These are phyloP conservation scores for Ochropacha duplaris DNA, from an alignment of 2,888 invertebrate genomes.

Conservation along the genomic window DNA sequence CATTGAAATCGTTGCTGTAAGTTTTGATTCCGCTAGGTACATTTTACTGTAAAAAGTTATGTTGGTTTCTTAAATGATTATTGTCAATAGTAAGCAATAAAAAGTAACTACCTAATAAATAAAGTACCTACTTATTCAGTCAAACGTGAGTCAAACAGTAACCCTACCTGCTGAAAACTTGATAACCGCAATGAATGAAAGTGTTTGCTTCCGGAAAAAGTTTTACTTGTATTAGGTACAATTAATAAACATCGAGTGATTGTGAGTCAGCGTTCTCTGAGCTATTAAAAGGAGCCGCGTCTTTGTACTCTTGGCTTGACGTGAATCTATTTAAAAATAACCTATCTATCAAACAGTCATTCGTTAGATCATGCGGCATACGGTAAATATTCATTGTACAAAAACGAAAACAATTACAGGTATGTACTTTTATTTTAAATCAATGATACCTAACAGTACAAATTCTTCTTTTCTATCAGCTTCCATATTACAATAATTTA, in stretches of 20 bases:
- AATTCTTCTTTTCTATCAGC: too few relatives aligned
- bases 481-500: too few relatives aligned
- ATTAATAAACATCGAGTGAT: constrained; percentile 67
- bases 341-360: constrained; percentile 29
- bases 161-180: too few relatives aligned
- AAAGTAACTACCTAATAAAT: too few relatives aligned
- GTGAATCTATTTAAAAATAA: constrained; percentile 54
- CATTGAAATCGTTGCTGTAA: not conserved
- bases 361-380: not conserved
- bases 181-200: too few relatives aligned
- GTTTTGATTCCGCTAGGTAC: not conserved
- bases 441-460: too few relatives aligned
- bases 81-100: too few relatives aligned
- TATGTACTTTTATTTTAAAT: too few relatives aligned
- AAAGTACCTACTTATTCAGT: too few relatives aligned
- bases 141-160: too few relatives aligned
- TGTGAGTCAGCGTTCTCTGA: constrained; percentile 60
- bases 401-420: too few relatives aligned
- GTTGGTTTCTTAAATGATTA: too few relatives aligned
- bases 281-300: constrained; percentile 46
- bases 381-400: not conserved
- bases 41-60: not conserved
- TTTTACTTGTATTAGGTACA: constrained; percentile 22
- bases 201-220: constrained; percentile 10
- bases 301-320: constrained; percentile 63